Conservation (phyloP, 2,113 vertebrate species). For the Vanacampus margaritifer region DNA sequence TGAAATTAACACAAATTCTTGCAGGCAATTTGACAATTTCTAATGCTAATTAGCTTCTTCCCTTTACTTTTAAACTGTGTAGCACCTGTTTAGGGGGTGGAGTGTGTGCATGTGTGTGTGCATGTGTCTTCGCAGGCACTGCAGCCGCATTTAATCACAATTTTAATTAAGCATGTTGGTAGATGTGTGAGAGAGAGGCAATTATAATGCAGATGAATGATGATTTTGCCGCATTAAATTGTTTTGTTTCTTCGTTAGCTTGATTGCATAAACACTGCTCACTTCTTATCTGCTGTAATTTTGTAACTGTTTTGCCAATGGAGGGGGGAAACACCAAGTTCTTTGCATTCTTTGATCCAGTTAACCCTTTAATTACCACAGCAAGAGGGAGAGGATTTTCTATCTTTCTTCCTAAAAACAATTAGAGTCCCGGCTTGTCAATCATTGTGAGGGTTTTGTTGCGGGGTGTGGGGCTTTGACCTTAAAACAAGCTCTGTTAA, state of each 20-base stretch:
- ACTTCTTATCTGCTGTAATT: conserved; percentile 98
- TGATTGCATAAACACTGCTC: conserved; percentile 99
- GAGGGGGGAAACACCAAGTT: conserved; percentile 78
- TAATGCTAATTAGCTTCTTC: conserved; percentile 99
- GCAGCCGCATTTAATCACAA: conserved; percentile 99
- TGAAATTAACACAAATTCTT: conserved; percentile 99
- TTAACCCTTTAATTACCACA: conserved; percentile 84
- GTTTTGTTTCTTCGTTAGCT: conserved; percentile 99
- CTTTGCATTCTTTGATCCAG: conserved; percentile 93
- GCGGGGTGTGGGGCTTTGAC: conserved; percentile 33
- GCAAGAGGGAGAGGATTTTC: conserved; percentile 30
- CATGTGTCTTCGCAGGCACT: conserved; percentile 98
- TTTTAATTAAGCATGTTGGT: conserved; percentile 99
- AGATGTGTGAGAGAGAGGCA: conserved; percentile 99
- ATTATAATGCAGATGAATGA: conserved; percentile 99
- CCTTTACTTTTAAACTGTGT: conserved; percentile 99
- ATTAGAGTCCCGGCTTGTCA: conserved; percentile 21
- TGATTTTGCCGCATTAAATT: conserved; percentile 99
- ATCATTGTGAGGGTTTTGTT: conserved; percentile 23
- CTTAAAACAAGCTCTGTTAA: conserved; percentile 62
- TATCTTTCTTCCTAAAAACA: conserved; percentile 26
- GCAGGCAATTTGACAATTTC: conserved; percentile 99
- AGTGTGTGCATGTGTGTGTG: conserved; percentile 64
- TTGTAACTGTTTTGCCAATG: conserved; percentile 95
- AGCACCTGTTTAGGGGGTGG: conserved; percentile 95